Conservation (phyloP, 2,113 vertebrate genomes). For the Perca schrenkii region DNA sequence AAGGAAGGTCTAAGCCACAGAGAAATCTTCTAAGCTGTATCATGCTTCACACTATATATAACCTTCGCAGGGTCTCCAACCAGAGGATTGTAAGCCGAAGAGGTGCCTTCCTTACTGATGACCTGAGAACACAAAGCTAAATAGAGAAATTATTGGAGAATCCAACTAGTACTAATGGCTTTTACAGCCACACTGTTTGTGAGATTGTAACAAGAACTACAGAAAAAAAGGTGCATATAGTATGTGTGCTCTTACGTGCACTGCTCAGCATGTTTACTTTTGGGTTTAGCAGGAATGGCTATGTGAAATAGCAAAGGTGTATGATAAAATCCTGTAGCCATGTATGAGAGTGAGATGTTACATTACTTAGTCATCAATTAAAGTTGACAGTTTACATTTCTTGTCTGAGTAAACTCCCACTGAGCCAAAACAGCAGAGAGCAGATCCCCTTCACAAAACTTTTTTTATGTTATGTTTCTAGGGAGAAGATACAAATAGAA, state of each 20-base stretch:
- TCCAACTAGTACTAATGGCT: conserved; percentile 34
- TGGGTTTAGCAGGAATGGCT: neutral
- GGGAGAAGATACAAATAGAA: neutral
- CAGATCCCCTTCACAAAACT: neutral
- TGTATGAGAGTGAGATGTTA: neutral
- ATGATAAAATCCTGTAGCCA: neutral
- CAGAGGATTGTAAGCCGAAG: neutral
- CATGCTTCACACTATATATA: neutral
- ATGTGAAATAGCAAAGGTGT: conserved; percentile 7
- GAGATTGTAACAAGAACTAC: neutral
- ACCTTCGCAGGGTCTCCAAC: neutral
- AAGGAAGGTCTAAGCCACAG: neutral
- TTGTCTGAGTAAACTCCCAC: neutral
- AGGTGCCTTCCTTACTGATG: conserved; percentile 39
- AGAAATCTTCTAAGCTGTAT: neutral
- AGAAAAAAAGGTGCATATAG: neutral
- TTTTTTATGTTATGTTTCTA: neutral
- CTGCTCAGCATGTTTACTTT: neutral
- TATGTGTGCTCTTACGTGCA: neutral
- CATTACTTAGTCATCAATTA: neutral
- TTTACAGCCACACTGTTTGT: conserved; percentile 56
- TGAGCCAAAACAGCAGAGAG: neutral
- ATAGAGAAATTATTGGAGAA: neutral
- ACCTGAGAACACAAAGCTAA: conserved; percentile 34
- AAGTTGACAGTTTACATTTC: neutral